phyloP scores from a whole-genome alignment of 2,113 vertebrate species.

The Podarcis muralis region DNA sequence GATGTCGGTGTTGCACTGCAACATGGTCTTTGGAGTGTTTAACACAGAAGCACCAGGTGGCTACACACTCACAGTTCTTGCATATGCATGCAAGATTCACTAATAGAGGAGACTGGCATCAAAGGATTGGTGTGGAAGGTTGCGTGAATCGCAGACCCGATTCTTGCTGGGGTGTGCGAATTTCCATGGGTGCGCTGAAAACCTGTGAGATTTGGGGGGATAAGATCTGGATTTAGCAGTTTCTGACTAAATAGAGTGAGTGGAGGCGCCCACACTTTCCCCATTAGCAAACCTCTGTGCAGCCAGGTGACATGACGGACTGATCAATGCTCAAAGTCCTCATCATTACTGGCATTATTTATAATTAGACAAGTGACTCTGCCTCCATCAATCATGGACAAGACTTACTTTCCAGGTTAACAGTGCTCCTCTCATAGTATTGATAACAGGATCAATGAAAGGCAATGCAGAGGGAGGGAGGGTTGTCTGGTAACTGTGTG shows the following conservation, averaged over 20 bases:
- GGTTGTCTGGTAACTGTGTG: not conserved
- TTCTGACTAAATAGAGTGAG: not conserved
- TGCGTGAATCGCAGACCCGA: not conserved
- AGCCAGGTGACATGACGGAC: not conserved
- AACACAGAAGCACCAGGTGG: not conserved
- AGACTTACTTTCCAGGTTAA: not conserved
- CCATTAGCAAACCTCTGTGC: not conserved
- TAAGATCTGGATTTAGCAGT: not conserved
- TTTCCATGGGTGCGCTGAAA: not conserved
- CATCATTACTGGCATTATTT: conserved; percentile 3
- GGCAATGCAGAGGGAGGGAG: not conserved
- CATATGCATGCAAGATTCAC: not conserved
- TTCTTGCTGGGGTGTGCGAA: not conserved
- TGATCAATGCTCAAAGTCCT: not conserved
- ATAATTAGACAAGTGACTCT: conserved; percentile 6
- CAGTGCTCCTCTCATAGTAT: not conserved
- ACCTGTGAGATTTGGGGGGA: not conserved
- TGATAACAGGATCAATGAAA: not conserved
- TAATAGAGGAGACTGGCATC: not conserved
- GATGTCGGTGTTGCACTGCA: not conserved
- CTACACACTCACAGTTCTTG: no score
- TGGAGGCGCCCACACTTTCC: not conserved
- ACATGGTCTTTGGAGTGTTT: not conserved
- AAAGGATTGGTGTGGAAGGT: not conserved
- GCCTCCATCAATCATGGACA: conserved; percentile 10